phyloP scores from a whole-genome alignment of 2,797 vertebrate genomes.

The Pelochelys cantorii region DNA sequence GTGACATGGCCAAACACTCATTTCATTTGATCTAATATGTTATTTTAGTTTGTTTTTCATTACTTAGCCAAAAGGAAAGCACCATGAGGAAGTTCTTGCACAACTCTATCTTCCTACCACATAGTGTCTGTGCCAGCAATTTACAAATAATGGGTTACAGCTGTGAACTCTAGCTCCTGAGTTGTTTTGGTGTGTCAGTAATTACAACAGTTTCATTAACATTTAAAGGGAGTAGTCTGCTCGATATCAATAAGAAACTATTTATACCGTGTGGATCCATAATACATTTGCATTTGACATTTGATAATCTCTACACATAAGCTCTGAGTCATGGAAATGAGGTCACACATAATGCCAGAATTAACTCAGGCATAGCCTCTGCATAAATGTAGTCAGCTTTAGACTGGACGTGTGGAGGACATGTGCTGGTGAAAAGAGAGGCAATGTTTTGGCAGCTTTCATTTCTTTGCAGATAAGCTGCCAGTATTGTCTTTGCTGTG shows the following conservation, averaged over 20 bases:
- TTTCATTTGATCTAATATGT: conserved; percentile 50
- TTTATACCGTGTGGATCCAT: conserved; percentile 75
- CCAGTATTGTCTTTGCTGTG: no score
- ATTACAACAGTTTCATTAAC: conserved; percentile 86
- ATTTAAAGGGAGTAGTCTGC: conserved; percentile 83
- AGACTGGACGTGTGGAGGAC: conserved; percentile 61
- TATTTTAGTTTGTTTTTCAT: conserved; percentile 52
- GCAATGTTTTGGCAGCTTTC: conserved; percentile 36
- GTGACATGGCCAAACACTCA: conserved; percentile 50
- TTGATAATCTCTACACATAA: conserved; percentile 80
- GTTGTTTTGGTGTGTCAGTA: conserved; percentile 84
- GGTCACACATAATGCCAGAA: conserved; percentile 76
- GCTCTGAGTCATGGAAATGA: conserved; percentile 75
- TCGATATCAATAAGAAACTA: conserved; percentile 79
- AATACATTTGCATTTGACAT: conserved; percentile 85
- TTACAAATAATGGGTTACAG: conserved; percentile 81
- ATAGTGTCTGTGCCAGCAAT: conserved; percentile 72
- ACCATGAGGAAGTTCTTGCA: conserved; percentile 70
- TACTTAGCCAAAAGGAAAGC: conserved; percentile 59
- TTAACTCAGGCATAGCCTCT: conserved; percentile 74
- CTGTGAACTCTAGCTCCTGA: conserved; percentile 80
- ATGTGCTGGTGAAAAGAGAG: conserved; percentile 49
- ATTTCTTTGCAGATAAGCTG: conserved; percentile 20
- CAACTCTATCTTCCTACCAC: conserved; percentile 72
- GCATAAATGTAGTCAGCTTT: conserved; percentile 63